phyloP scores from a whole-genome alignment of 2,797 vertebrate genomes.

The Petrocephalus sullivani region DNA sequence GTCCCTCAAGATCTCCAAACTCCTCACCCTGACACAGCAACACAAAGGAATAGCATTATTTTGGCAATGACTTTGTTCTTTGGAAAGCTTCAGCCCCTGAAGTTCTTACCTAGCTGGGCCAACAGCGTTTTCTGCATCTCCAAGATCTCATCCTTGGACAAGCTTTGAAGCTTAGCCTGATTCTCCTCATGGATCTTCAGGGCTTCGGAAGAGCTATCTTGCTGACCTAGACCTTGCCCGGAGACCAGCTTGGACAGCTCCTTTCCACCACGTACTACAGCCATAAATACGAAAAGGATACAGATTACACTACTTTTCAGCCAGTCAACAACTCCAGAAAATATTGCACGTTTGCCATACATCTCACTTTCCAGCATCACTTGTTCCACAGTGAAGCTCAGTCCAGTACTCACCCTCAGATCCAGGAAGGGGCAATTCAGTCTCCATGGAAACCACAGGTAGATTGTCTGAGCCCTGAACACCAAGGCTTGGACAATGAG shows the following conservation, averaged over 20 bases:
- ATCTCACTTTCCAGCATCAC: not conserved
- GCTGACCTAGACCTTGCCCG: constrained; percentile 71
- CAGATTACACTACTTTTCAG: not conserved
- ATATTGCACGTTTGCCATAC: not conserved
- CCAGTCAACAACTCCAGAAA: not conserved
- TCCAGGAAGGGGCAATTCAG: constrained; percentile 33
- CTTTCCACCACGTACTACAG: not conserved
- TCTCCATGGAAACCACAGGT: constrained; percentile 41
- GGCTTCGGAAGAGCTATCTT: constrained; percentile 62
- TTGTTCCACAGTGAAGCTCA: not conserved
- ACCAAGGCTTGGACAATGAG: not conserved
- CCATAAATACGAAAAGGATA: not conserved
- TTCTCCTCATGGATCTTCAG: constrained; percentile 86
- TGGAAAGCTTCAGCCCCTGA: not conserved
- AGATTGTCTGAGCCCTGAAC: constrained; percentile 32
- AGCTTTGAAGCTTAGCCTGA: constrained; percentile 66
- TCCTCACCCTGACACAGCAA: not conserved
- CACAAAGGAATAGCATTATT: not conserved
- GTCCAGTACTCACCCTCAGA: constrained; percentile 34
- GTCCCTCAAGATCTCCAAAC: not conserved
- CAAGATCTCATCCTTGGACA: constrained; percentile 76
- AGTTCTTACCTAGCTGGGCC: constrained; percentile 73
- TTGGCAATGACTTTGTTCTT: not conserved
- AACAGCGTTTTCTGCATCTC: constrained; percentile 76
- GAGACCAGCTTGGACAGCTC: constrained; percentile 62